phyloP scores from a whole-genome alignment of 2,797 vertebrate genomes.

The Hirundo rustica region DNA sequence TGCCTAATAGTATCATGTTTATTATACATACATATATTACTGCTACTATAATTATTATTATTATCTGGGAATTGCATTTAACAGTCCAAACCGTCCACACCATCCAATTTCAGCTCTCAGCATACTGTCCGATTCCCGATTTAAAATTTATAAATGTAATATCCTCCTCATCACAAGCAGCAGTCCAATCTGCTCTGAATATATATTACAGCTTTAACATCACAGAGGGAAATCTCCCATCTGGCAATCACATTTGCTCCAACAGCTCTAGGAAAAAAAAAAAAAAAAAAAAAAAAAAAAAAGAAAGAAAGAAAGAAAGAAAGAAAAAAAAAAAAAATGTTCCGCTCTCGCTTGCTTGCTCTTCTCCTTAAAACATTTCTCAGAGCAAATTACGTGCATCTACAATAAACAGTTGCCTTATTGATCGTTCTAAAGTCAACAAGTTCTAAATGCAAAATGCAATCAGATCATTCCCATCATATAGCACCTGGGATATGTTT shows the following conservation, averaged over 20 bases:
- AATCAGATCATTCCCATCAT: conserved; percentile 70
- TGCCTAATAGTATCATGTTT: conserved; percentile 55
- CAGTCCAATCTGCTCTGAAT: conserved; percentile 89
- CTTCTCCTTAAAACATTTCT: conserved; percentile 82
- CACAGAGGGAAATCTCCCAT: conserved; percentile 88
- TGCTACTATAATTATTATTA: conserved; percentile 69
- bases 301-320: conserved; percentile 47
- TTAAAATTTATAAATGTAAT: conserved; percentile 90
- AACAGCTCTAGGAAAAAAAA: conserved; percentile 77
- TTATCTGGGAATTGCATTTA: conserved; percentile 74
- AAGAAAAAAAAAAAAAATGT: conserved; percentile 1
- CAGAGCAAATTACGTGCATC: conserved; percentile 84
- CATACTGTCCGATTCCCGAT: conserved; percentile 82
- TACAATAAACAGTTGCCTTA: conserved; percentile 84
- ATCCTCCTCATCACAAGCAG: conserved; percentile 86
- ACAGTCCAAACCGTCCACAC: conserved; percentile 76
- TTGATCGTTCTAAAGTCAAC: conserved; percentile 83
- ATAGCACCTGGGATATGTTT: conserved; percentile 54
- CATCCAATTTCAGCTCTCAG: conserved; percentile 81
- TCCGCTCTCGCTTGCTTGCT: conserved; percentile 66
- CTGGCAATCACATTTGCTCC: conserved; percentile 86
- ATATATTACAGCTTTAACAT: conserved; percentile 91
- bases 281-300: conserved; percentile 7
- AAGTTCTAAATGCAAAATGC: conserved; percentile 82
- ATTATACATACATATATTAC: conserved; percentile 58